These are phyloP conservation scores for Gastracanthus pulcherrimus DNA, from an alignment of 2,888 invertebrate species.

Conservation along the genomic window DNA sequence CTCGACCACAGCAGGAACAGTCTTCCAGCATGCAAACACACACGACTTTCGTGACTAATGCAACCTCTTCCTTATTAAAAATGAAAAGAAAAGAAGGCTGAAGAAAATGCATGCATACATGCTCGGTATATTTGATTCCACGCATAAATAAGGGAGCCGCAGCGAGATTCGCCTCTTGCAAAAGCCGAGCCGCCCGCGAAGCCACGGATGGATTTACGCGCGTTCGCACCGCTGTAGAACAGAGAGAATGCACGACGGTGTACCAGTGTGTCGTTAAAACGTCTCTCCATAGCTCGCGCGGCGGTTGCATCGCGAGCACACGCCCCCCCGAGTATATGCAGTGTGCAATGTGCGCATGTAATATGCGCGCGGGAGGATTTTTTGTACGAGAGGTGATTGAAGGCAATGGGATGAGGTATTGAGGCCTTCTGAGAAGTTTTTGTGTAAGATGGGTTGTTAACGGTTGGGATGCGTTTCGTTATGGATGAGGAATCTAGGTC, in stretches of 20 bases:
- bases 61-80: constrained; percentile 21
- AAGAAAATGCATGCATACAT: not conserved
- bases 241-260: not conserved
- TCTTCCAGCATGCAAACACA: not conserved
- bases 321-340: no score
- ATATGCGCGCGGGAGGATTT: not conserved
- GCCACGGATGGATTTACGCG: not conserved
- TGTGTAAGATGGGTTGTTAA: not conserved
- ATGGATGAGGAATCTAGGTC: not conserved
- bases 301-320: not conserved
- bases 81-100: not conserved
- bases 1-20: no score
- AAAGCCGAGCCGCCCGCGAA: not conserved
- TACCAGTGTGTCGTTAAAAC: not conserved
- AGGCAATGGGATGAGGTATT: not conserved
- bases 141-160: constrained; percentile 16
- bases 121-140: constrained; percentile 8
- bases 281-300: no score
- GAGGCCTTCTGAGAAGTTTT: not conserved
- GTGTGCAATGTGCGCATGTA: no score
- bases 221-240: not conserved
- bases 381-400: not conserved
- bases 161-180: not conserved
- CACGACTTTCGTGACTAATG: not conserved
- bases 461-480: not conserved